Percentiles rank a stretch among this genome's conserved stretches.
Conservation (phyloP, 2,113 vertebrate species). For the Uropsilus gracilis region DNA sequence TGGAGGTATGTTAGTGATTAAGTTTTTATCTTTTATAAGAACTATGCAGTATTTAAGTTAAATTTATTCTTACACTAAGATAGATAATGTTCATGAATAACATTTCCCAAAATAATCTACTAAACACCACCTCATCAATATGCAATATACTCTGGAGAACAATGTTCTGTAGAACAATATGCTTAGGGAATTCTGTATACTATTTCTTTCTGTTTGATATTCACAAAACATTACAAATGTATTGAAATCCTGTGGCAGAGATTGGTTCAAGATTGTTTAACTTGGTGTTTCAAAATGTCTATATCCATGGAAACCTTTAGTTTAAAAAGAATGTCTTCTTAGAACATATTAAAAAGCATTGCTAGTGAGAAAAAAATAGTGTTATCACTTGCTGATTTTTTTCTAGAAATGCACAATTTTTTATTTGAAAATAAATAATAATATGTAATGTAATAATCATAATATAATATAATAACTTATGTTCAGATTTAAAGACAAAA, state of each 20-base stretch:
- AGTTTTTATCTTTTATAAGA: slow-evolving; percentile 29
- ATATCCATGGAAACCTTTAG: not conserved
- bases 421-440: not conserved
- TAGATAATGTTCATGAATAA: not conserved
- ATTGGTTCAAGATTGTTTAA: slow-evolving; percentile 21
- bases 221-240: slow-evolving; percentile 47
- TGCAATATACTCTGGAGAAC: not conserved
- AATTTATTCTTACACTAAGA: slow-evolving; percentile 21
- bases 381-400: not conserved
- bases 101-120: slow-evolving; percentile 1
- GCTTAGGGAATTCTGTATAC: slow-evolving; percentile 29
- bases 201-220: slow-evolving; percentile 23
- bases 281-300: slow-evolving; percentile 5
- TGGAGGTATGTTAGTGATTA: not conserved
- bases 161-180: not conserved
- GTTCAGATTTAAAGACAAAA: not conserved
- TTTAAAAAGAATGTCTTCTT: not conserved
- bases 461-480: too few species aligned
- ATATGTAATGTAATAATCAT: too few species aligned
- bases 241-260: not conserved
- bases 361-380: not conserved
- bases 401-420: not conserved
- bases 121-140: not conserved
- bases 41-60: not conserved
- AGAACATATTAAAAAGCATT: not conserved